A percentile compares a stretch with the other conserved stretches of the same genome.
These are phyloP conservation scores for Drosophila subobscura DNA, from an alignment of 1,140 invertebrate genomes.

Conservation along the genomic window DNA sequence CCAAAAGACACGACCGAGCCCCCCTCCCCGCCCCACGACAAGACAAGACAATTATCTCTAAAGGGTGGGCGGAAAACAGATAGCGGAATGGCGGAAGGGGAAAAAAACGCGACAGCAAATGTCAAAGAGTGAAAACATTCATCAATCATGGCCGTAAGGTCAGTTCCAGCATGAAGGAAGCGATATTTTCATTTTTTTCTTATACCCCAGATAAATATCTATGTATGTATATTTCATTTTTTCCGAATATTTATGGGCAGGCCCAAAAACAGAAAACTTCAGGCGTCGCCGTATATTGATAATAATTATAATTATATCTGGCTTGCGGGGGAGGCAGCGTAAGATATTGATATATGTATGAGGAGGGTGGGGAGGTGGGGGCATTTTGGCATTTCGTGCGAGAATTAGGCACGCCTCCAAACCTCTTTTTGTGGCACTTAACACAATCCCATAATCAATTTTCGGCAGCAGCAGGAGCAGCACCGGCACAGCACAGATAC, in stretches of 20 bases:
- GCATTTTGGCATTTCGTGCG: conserved; percentile 11
- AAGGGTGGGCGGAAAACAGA: conserved; percentile 1
- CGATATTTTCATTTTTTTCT: conserved; percentile 26
- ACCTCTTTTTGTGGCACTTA: conserved; percentile 27
- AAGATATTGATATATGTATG: conserved; percentile 28
- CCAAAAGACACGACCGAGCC: conserved; percentile 21
- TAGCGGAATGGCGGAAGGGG: background rate
- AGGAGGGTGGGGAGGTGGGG: background rate
- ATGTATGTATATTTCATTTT: conserved; percentile 12
- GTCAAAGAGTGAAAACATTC: conserved; percentile 80
- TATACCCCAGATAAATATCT: conserved; percentile 7
- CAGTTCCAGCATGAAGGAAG: conserved; percentile 56
- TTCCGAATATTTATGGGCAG: conserved; percentile 34
- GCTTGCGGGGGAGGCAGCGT: conserved; percentile 10
- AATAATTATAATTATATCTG: conserved; percentile 70
- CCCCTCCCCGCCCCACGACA: background rate
- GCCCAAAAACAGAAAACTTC: conserved; percentile 30
- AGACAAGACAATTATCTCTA: conserved; percentile 65
- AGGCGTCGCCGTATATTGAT: conserved; percentile 68
- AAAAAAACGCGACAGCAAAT: conserved; percentile 66
- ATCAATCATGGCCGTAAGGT: conserved; percentile 77
- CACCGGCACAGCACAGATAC: no score
- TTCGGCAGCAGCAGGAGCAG: conserved; percentile 6
- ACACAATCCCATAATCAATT: conserved; percentile 65
- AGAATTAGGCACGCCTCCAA: background rate